These are phyloP conservation scores for Zaprionus lineosus DNA, from an alignment of 2,888 invertebrate species.

Conservation along the genomic window DNA sequence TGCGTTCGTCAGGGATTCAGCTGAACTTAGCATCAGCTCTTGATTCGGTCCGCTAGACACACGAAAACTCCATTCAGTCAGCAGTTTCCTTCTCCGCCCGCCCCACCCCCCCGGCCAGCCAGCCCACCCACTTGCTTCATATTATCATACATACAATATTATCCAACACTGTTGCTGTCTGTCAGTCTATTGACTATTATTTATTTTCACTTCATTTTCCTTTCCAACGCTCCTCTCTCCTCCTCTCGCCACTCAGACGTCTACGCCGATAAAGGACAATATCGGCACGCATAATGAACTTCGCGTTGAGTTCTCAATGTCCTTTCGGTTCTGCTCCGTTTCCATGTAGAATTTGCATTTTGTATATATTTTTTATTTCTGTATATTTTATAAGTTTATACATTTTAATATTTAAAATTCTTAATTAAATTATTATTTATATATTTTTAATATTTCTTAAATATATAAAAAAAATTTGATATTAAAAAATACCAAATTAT, in stretches of 20 bases:
- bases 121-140: no score
- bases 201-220: conserved; percentile 52
- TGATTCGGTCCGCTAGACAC: no score
- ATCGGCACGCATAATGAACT: conserved; percentile 32
- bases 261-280: conserved; percentile 53
- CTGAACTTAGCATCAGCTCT: conserved; percentile 25
- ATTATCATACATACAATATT: neutral
- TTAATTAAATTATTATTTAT: no score
- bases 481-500: no score
- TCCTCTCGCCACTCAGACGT: conserved; percentile 41
- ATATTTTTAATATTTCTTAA: no score
- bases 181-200: conserved; percentile 33
- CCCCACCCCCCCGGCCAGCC: neutral
- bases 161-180: neutral
- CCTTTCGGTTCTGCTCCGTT: no score
- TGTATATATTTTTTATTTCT: no score
- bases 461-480: no score
- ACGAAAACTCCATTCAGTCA: conserved; percentile 1
- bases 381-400: no score
- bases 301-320: conserved; percentile 8
- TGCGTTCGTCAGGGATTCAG: conserved; percentile 18
- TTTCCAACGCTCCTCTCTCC: conserved; percentile 18
- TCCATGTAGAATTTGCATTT: no score
- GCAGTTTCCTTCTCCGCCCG: neutral
- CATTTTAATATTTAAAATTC: no score